Percentiles rank a stretch among this genome's conserved stretches.
Conservation (phyloP, 2,113 vertebrate species). For the Pantherophis guttatus region DNA sequence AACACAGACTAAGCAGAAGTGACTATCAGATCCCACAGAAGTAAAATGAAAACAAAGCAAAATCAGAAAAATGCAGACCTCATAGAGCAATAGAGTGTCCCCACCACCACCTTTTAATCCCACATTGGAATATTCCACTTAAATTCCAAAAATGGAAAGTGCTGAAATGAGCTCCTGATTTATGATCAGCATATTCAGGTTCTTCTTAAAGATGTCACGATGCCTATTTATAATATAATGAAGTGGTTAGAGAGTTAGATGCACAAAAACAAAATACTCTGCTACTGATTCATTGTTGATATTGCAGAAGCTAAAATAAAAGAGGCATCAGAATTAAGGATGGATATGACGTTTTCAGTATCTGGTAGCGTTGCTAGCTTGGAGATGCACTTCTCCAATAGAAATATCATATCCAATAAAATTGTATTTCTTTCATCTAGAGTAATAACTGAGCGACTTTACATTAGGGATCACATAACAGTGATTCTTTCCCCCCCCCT, state of each 20-base stretch:
- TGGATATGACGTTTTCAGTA: not conserved
- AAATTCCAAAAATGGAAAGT: slow-evolving; percentile 39
- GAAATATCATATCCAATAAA: not conserved
- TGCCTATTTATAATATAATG: not conserved
- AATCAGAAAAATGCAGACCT: slow-evolving; percentile 1
- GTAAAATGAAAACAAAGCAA: slow-evolving; percentile 26
- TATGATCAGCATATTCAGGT: slow-evolving; percentile 40
- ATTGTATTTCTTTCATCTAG: not conserved
- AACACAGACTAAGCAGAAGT: slow-evolving; percentile 11
- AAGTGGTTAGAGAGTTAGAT: not conserved
- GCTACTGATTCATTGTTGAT: not conserved
- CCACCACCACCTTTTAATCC: slow-evolving; percentile 33
- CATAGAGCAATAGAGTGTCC: slow-evolving; percentile 32
- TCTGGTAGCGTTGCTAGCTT: not conserved
- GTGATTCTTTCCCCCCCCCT: too few relatives aligned
- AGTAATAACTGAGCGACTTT: not conserved
- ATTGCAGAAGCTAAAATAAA: not conserved
- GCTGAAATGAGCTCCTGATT: slow-evolving; percentile 35
- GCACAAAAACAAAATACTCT: not conserved
- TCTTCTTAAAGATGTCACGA: not conserved
- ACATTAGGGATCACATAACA: not conserved
- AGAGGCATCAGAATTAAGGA: not conserved
- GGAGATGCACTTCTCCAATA: not conserved
- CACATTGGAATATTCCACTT: slow-evolving; percentile 43
- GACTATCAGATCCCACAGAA: slow-evolving; percentile 35